These are phyloP conservation scores for Amazona vittata DNA, from an alignment of 2,113 vertebrate genomes.

Conservation along the genomic window DNA sequence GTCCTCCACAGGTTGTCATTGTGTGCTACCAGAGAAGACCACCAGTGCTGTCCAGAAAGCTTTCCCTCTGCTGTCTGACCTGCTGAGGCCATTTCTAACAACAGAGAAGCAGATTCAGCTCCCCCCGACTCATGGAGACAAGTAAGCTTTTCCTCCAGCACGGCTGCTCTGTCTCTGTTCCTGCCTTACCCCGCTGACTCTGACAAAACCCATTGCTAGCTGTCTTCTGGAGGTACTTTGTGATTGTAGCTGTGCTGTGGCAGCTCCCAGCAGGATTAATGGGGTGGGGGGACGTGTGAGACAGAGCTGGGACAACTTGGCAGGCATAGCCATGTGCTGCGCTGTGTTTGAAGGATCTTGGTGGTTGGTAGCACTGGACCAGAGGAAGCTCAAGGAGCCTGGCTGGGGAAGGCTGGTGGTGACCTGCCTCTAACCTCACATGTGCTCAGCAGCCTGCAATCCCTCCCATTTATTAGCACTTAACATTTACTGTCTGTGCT, in stretches of 20 bases:
- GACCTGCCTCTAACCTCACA: not conserved
- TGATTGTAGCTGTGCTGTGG: not conserved
- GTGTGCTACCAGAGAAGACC: not conserved
- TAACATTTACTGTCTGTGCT: not conserved
- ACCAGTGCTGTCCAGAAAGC: not conserved
- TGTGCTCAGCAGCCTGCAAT: not conserved
- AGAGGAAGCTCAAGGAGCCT: not conserved
- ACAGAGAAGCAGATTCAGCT: not conserved
- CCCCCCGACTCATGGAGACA: not conserved
- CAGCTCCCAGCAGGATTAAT: not conserved
- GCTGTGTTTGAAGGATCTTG: rapidly evolving
- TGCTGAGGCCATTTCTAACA: not conserved
- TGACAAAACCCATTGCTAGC: not conserved
- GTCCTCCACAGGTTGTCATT: not conserved
- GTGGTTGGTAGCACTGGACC: not conserved
- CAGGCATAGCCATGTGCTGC: rapidly evolving
- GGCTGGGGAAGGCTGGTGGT: not conserved
- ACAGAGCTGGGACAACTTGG: not conserved
- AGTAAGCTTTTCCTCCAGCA: not conserved
- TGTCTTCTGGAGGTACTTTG: not conserved
- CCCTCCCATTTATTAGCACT: conserved; percentile 24
- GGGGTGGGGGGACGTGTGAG: rapidly evolving
- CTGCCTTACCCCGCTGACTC: not conserved
- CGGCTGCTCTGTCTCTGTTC: not conserved
- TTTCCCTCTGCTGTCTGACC: not conserved